Percentiles rank a stretch among this genome's conserved stretches.
Conservation (phyloP, 2,797 vertebrate genomes). For the Ptychobarbus kaznakovi region DNA sequence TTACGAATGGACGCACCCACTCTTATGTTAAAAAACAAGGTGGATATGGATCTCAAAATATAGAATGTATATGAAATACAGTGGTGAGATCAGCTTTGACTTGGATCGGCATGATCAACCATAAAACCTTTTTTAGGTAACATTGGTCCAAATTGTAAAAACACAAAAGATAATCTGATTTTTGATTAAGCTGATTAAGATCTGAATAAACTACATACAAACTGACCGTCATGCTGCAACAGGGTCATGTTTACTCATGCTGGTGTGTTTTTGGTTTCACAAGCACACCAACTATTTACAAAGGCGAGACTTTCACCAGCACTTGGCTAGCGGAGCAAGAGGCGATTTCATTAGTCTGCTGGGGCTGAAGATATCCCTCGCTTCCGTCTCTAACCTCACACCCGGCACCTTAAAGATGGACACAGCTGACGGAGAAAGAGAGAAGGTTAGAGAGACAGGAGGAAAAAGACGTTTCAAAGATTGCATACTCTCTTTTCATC, state of each 20-base stretch:
- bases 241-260: slow-evolving; percentile 5
- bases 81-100: neutral
- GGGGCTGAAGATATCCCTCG: slow-evolving; percentile 82
- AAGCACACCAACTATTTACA: neutral
- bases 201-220: slow-evolving; percentile 22
- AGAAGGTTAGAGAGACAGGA: slow-evolving; percentile 11
- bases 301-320: slow-evolving; percentile 68
- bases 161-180: neutral
- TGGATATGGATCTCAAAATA: neutral
- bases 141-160: slow-evolving; percentile 17
- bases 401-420: slow-evolving; percentile 89
- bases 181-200: neutral
- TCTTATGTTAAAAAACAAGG: neutral
- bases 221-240: slow-evolving; percentile 41
- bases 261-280: slow-evolving; percentile 14
- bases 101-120: neutral
- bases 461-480: slow-evolving; percentile 7
- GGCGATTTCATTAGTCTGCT: slow-evolving; percentile 66
- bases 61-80: neutral
- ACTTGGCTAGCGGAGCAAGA: slow-evolving; percentile 65
- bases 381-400: slow-evolving; percentile 84
- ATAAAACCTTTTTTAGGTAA: neutral
- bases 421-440: slow-evolving; percentile 73
- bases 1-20: neutral
- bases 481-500: slow-evolving; percentile 31